Evolutionary conservation across 1,140 invertebrate species (phyloP).

Genomic region (Euglossa dilemma): DNA sequence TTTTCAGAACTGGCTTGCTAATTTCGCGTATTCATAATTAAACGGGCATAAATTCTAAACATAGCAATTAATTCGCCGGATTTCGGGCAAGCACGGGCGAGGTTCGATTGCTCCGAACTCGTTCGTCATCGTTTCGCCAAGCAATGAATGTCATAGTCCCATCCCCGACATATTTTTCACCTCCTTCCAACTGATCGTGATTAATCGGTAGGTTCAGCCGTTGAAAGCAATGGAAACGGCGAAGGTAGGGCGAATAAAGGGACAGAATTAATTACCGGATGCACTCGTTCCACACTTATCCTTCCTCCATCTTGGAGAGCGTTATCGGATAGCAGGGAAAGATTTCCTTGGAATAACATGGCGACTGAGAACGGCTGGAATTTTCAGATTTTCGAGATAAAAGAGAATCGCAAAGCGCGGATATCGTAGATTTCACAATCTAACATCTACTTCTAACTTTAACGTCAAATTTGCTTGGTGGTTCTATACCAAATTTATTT

Average conservation of each 20-base stretch:
- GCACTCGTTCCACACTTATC: conserved; percentile 9
- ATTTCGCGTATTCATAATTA: background rate
- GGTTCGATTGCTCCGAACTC: conserved; percentile 26
- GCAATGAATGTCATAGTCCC: conserved; percentile 53
- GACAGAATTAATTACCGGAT: conserved; percentile 56
- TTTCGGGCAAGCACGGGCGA: no score
- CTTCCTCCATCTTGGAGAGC: conserved; percentile 40
- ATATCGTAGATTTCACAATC: no score
- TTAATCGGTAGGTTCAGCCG: conserved; percentile 53
- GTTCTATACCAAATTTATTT: no score
- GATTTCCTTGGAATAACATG: background rate
- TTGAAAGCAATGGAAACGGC: background rate
- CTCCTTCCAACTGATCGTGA: background rate
- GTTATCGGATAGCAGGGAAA: background rate
- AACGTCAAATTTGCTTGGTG: no score
- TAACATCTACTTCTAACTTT: no score
- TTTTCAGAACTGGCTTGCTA: background rate
- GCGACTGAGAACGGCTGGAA: background rate
- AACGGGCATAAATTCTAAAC: background rate
- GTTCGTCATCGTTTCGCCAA: conserved; percentile 51
- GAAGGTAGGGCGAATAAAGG: conserved; percentile 9
- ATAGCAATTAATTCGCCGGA: background rate
- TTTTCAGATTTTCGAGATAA: background rate
- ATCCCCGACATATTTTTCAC: conserved; percentile 58
- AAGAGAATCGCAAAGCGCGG: background rate